Evolutionary conservation across 2,113 vertebrate species (phyloP), one percentile per base, ranked within the genome.

Genomic region (Hippocampus zosterae): DNA sequence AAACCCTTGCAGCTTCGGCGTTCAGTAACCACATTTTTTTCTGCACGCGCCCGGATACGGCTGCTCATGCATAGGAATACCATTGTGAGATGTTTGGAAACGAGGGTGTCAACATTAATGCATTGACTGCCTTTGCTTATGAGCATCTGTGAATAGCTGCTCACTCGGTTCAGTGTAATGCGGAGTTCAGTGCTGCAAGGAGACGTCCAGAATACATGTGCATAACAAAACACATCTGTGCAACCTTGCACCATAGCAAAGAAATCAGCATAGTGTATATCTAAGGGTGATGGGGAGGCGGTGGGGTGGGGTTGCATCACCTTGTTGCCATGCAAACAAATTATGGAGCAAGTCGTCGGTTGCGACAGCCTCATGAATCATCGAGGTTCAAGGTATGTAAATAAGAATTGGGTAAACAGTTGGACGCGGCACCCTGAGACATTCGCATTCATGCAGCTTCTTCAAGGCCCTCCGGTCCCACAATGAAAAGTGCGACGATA

Each of bases 241-340:
- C 76, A 37, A 76, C 21, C 25, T 62, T 23, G 9, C 61, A 40
- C 29, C 69, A 65, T 29, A 23, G 44, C 23, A 66, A 27, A 60
- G 68, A 71, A 65, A 68, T 53, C 46, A 55, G 68, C 76, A 5
- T 57, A 29, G 12, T 5, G 23, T 57, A 21, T 25, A 21, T 25
- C 73, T 67, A 48, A 73, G 67, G 74, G 73, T 0, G 33, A 37
- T 37, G 33, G 33, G 33, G 33, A 37, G 33, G 5, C 33, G 33
- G 33, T 37, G 33, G 33, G 33, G 33, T 37, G 33, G 67, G 68
- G 44, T 59, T 64, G 72, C 59, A 69, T 83, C 61, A 59, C 18
- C 62, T 57, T 71, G 85, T 81, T 84, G 81, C 81, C 68, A 71
- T 52, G 83, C 81, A 77, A 85, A 73, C 37, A 0, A 70, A 67